A percentile compares a stretch with the other conserved stretches of the same genome.
phyloP scores from a whole-genome alignment of 2,888 invertebrate species.

The Ochropacha duplaris region DNA sequence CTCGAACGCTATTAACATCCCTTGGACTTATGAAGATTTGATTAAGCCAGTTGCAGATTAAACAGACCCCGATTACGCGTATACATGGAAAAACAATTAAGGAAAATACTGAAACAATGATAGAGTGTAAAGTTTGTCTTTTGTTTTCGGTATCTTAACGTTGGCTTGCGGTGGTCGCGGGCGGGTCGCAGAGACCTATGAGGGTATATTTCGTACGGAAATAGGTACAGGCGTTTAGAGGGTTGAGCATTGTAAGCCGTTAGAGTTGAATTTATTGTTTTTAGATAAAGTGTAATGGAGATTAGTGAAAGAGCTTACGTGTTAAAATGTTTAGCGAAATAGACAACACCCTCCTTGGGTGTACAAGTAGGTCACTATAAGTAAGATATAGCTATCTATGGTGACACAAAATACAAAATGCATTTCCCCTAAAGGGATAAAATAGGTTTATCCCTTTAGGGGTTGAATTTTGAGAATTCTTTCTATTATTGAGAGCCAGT shows the following conservation, averaged over 20 bases:
- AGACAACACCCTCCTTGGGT: too few species aligned
- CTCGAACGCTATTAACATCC: slow-evolving; percentile 32
- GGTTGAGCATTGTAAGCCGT: slow-evolving; percentile 65
- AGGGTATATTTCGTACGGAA: slow-evolving; percentile 37
- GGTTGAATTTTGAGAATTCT: too few species aligned
- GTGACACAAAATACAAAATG: too few species aligned
- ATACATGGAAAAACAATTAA: slow-evolving; percentile 81
- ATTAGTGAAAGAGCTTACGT: slow-evolving; percentile 49
- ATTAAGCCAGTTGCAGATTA: slow-evolving; percentile 70
- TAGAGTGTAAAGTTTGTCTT: slow-evolving; percentile 69
- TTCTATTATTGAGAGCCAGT: too few species aligned
- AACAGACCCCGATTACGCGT: slow-evolving; percentile 61
- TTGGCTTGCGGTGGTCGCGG: slow-evolving; percentile 66
- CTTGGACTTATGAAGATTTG: slow-evolving; percentile 70
- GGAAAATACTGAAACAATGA: slow-evolving; percentile 75
- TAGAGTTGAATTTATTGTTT: slow-evolving; percentile 72
- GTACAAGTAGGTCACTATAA: neutral
- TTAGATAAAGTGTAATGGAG: slow-evolving; percentile 70
- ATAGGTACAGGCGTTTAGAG: slow-evolving; percentile 56
- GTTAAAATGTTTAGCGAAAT: slow-evolving; percentile 39
- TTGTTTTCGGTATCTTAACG: slow-evolving; percentile 71
- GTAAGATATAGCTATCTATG: too few species aligned
- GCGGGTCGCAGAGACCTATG: slow-evolving; percentile 54
- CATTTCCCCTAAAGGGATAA: too few species aligned
- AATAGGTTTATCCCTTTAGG: too few species aligned